Evolutionary conservation across 2,888 invertebrate genomes (phyloP), one percentile per base, ranked within the genome.

Genomic region (Orchestes rusci): DNA sequence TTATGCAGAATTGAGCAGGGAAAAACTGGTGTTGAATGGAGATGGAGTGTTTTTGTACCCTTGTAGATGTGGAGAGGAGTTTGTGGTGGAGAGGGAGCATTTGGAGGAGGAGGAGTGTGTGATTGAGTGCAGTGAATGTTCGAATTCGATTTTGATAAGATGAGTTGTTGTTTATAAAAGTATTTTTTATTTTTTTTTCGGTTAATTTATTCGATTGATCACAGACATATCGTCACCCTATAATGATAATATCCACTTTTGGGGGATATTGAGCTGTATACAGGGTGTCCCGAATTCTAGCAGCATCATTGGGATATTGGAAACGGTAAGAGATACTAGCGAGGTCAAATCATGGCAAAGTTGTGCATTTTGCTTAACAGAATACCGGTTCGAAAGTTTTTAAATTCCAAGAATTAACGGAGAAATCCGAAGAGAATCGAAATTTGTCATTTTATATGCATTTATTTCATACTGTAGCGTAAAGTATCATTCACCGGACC

Each of bases 71-170:
- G 84, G 85, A 54, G 79, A 80, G 27, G 61, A 66, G 37, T 80
- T 81, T 64, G 56, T 66, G 20, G 65, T 80, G 19, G 58, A 70
- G 33, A 61, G 59, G 53, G 56, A 60, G 16, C 65, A 70, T 45
- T 49, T 70, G 38, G 38, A 55, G 17, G 59, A 66, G 39, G 59
- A 58, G 33, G 71, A 72, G 60, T 69, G 73, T 59, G 62, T 76
- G 54, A 71, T 82, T 54, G 75, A 73, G 54, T 86, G 86, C 69
- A 76, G 77, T 61, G 82, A 84, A 66, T 86, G 86, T 68, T 84
- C 85, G 37, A 78, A 85, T 65, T 75, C 77, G 56, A 76, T 85
- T 59, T 65, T 73, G 56, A 68, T 81, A 35, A 7, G 23, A 23
- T 10, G 23, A 23, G 10, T 23, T 23, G 23, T 23, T 23, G 10